Evolutionary conservation across 2,888 invertebrate genomes (phyloP).

Genomic region (Gandaritis pyraliata): DNA sequence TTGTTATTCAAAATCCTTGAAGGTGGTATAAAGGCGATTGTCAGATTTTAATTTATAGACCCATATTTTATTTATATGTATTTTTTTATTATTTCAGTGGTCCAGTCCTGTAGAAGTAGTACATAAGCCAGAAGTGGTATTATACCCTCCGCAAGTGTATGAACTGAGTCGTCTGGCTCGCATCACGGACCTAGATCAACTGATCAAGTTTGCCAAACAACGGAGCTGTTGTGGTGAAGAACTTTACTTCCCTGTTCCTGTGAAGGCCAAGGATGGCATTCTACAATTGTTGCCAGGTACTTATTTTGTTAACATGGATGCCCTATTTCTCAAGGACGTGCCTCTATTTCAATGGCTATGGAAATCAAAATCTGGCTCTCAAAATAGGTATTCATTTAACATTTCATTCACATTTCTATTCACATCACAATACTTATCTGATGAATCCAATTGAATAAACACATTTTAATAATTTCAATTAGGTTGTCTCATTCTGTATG

Average conservation of each 20-base stretch:
- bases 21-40: too few species aligned
- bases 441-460: too few species aligned
- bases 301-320: not conserved
- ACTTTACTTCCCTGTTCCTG: slow-evolving; percentile 79
- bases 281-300: slow-evolving; percentile 86
- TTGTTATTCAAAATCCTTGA: too few species aligned
- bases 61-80: not conserved
- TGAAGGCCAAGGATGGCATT: slow-evolving; percentile 84
- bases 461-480: too few species aligned
- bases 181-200: slow-evolving; percentile 81
- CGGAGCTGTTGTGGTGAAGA: slow-evolving; percentile 83
- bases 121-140: slow-evolving; percentile 64
- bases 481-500: too few species aligned
- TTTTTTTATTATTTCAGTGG: slow-evolving; percentile 85
- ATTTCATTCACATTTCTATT: too few species aligned
- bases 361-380: too few species aligned
- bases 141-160: slow-evolving; percentile 91
- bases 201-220: slow-evolving; percentile 84
- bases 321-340: too few species aligned
- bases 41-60: too few species aligned
- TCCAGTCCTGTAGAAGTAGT: slow-evolving; percentile 82
- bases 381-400: too few species aligned
- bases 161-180: slow-evolving; percentile 87
- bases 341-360: too few species aligned
- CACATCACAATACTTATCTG: too few species aligned